Evolutionary conservation across 2,797 vertebrate genomes (phyloP), one percentile per base, ranked within the genome.

Genomic region (Tadarida brasiliensis): DNA sequence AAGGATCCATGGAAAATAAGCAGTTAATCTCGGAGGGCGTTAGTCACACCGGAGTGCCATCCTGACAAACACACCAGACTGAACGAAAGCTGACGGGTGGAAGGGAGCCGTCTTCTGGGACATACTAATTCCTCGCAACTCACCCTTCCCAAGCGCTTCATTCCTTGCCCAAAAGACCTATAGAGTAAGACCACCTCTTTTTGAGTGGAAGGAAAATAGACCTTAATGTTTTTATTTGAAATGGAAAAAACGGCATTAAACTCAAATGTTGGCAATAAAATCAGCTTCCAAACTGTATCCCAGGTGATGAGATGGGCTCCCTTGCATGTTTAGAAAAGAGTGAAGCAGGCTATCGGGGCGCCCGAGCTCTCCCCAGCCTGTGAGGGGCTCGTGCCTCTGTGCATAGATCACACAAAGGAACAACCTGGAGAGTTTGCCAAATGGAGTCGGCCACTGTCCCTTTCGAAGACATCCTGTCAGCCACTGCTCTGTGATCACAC

Each of bases 21-120:
- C 1, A 6, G 44, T 24, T 16, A 15, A 5, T 8, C 3, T 0
- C 0, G 10, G 54, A 11, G 54, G 6, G 8, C 8, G 6, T 5
- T 1, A 15, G 71, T 56, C 35, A 33, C 70, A 9, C 0, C 0
- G 17, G n/a, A 28, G 59, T 0, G 1, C 22, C 22, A 1, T 11
- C 44, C n/a, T 1, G 9, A 35, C 28, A 5, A 44, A 56, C 12
- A n/a, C 3, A 20, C 6, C 8, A 5, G 85, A 10, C 10, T 0
- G 24, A 20, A 33, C 30, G 17, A 24, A n/a, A n/a, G n/a, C 7
- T 1, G 44, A 61, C 1, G 28, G 22, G 17, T 30, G 4, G 17
- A 20, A 76, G 17, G n/a, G 56, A 49, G 54, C 39, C 0, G 0
- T 54, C 65, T 44, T 85, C 80, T 7, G 4, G 78, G 73, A 73